These are phyloP conservation scores for Lasioglossum pauxillum DNA, from an alignment of 2,888 invertebrate genomes.

Conservation along the genomic window DNA sequence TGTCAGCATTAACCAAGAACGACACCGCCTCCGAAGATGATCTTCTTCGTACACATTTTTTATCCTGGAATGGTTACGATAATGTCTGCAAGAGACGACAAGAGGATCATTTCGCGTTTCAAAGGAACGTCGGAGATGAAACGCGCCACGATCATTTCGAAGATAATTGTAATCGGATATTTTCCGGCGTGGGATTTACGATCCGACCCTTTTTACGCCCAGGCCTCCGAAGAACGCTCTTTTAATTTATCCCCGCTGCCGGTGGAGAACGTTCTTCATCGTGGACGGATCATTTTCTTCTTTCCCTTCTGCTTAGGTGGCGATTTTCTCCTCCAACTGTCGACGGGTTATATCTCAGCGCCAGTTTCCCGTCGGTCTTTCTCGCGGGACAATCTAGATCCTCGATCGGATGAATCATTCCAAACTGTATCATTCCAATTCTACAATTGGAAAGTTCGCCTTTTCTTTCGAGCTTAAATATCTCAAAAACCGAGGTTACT, in stretches of 20 bases:
- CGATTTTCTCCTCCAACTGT: neutral
- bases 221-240: conserved; percentile 1
- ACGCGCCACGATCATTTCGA: conserved; percentile 37
- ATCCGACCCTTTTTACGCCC: neutral
- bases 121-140: conserved; percentile 15
- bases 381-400: neutral
- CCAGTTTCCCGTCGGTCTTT: neutral
- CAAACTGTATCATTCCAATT: neutral
- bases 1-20: too few relatives aligned
- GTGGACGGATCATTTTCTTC: neutral
- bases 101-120: conserved; percentile 19
- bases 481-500: too few relatives aligned
- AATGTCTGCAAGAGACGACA: too few relatives aligned
- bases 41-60: too few relatives aligned
- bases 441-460: too few relatives aligned
- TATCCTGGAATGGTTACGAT: too few relatives aligned
- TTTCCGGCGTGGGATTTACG: conserved; percentile 32
- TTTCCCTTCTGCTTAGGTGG: neutral
- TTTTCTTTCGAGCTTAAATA: too few relatives aligned
- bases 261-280: neutral
- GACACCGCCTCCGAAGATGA: too few relatives aligned
- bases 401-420: neutral
- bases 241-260: conserved; percentile 10
- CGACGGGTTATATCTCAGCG: neutral
- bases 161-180: conserved; percentile 52